Evolutionary conservation across 2,888 invertebrate genomes (phyloP), one percentile per base, ranked within the genome.

Genomic region (Heliconius erato): DNA sequence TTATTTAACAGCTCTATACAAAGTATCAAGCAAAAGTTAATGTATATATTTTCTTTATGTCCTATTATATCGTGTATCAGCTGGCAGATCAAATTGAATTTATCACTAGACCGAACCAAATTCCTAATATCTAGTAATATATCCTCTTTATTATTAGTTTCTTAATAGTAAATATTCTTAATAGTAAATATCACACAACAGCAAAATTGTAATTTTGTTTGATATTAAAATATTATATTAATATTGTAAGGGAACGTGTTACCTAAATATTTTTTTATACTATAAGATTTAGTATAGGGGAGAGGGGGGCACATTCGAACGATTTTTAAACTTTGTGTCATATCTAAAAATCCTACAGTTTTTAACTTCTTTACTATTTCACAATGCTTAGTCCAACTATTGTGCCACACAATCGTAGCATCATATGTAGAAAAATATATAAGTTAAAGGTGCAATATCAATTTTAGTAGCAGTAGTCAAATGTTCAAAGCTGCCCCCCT

Each of bases 31-130:
- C 19, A 7, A 54, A 54, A 54, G 3, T 54, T 23, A 54, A 54
- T 54, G 3, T 19, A 23, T 54, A 74, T 72, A 72, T 44, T 40
- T 28, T 28, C 16, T 9, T 32, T 4, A 11, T 74, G 3, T n/a
- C n/a, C n/a, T 63, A 63, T n/a, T n/a, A 72, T 54, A 54, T 28
- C 4, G 14, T n/a, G 12, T 59, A 35, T 59, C n/a, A n/a, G 59
- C 59, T 59, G 74, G n/a, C 35, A 59, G 23, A 35, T 14, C 59
- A 59, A 76, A 76, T 76, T 59, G 35, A 59, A 76, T 76, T 76
- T 63, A 54, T 35, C n/a, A 76, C 35, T 35, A 59, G 74, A 59
- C 59, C n/a, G 74, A 59, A 59, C 32, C 35, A 32, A 59, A 76
- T 35, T 35, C 59, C 14, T 76, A 59, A 32, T 54, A 74, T 74